Base-by-base conservation (phyloP, 2,113 vertebrate species). In the Lota lota region DNA sequence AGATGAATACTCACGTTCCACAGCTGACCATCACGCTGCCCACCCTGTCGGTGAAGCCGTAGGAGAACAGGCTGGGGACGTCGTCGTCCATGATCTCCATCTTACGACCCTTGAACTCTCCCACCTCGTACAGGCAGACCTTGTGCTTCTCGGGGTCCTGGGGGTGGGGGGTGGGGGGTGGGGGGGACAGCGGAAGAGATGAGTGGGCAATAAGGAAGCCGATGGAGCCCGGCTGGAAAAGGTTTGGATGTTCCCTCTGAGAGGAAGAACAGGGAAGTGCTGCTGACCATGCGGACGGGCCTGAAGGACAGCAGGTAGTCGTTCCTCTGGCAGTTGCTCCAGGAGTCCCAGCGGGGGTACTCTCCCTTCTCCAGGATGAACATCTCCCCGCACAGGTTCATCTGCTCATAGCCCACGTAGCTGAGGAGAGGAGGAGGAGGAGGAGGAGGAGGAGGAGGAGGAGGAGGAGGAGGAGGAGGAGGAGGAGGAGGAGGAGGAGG, bases 1-100 rank as follows among this genome's bases (percentile, higher is more conserved):
- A 10, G 40, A 6, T 10, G 18, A 60, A 11, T 60, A 90, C 91
- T 93, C 75, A 92, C 90, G 89, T 91, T 70, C 92, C 91, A 79
- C 90, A 92, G 88, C 85, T 88, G 83, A 92, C 92, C 76, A 84
- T 83, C 79, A 90, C 74, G 74, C 91, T 92, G 80, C 89, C 92
- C 64, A 93, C 92, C 40, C 90, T 84, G 68, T 91, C 90, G 0
- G 91, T 92, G 74, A 93, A 92, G n/a, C 91, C 90, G 5, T 91
- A 88, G 53, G 91, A 73, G 69, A 84, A 90, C 76, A 92, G 84
- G 60, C 92, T 93, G 70, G 92, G 92, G 62, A 93, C 91, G 4
- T 94, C 93, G 20, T 94, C 92, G 28, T 94, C 92, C 89, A 92
- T 90, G 87, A 94, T 93, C 90, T 94, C 93, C 92, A 94, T 94